Evolutionary conservation across 2,797 vertebrate species (phyloP).

Genomic region (Xiphorhynchus erythropygius): DNA sequence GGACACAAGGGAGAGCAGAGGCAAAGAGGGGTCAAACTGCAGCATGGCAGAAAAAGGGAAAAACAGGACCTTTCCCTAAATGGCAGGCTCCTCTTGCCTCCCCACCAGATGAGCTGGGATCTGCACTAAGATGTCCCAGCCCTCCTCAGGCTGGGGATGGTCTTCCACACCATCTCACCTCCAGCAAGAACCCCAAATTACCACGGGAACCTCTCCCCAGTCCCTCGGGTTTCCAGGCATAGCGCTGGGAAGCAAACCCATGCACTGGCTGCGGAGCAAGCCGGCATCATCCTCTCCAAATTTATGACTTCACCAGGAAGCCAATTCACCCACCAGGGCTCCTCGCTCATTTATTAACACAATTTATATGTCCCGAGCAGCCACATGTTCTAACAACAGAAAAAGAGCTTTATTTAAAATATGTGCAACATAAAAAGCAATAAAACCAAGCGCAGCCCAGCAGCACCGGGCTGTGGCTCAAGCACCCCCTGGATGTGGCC

Average conservation of each 20-base stretch:
- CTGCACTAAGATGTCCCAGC: background rate
- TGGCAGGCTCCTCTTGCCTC: background rate
- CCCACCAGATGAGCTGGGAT: background rate
- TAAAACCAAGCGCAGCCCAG: background rate
- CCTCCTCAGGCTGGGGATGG: background rate
- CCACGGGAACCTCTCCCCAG: accelerated
- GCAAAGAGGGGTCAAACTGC: background rate
- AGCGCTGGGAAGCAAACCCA: background rate
- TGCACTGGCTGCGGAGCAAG: background rate
- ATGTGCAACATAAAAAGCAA: background rate
- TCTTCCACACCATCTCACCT: background rate
- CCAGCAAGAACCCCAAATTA: background rate
- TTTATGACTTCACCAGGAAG: constrained; percentile 55
- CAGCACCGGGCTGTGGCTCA: background rate
- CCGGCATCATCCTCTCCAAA: constrained; percentile 12
- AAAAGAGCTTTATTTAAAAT: background rate
- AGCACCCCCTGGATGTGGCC: background rate
- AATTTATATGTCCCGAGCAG: background rate
- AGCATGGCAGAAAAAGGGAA: background rate
- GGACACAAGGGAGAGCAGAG: background rate
- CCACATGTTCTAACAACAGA: accelerated
- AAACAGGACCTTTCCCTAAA: background rate
- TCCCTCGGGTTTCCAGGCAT: background rate
- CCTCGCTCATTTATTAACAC: constrained; percentile 31
- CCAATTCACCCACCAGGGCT: constrained; percentile 34